Evolutionary conservation across 2,113 vertebrate species (phyloP), one percentile per base, ranked within the genome.

Genomic region (Varanus komodoensis): DNA sequence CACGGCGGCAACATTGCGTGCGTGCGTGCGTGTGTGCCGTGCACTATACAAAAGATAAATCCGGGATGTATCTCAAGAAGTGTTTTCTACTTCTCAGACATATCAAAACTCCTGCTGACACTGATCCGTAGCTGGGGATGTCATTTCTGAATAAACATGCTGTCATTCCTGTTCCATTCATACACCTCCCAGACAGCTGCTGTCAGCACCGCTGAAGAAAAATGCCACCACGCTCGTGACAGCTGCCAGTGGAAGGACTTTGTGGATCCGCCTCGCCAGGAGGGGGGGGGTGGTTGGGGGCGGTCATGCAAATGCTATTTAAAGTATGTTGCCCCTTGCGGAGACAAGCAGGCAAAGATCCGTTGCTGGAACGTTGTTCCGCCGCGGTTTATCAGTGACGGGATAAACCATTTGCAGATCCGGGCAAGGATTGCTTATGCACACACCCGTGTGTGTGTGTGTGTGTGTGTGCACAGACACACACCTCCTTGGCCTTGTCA

Each of bases 61-160:
- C 97, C 96, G 96, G 95, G 96, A 89, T 17, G 94, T 92, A 96
- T 97, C 97, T 98, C 97, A 94, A 90, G 95, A 96, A 96, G 95
- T 96, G 97, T 97, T 98, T 97, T 97, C 96, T 96, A 95, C 97
- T 52, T 96, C 96, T 96, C 85, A 95, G 97, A 97, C 98, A 96
- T 98, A 98, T 98, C 97, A 97, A 98, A 84, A 98, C 98, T 97
- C 97, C 97, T 97, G 97, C 97, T 97, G 98, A 99, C 98, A 98
- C 97, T 97, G 97, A 98, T 98, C 97, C 97, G 95, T 95, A 94
- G 97, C 97, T 97, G 95, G 95, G 96, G 97, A 97, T 98, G 98
- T 99, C 98, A 98, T 97, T 97, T 97, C 96, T 95, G 98, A 99
- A 99, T 99, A 99, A 98, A 99, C 98, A 99, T 98, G 97, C 98